These are phyloP conservation scores for Scaptomyza reducta DNA, from an alignment of 2,888 invertebrate genomes.

Conservation along the genomic window DNA sequence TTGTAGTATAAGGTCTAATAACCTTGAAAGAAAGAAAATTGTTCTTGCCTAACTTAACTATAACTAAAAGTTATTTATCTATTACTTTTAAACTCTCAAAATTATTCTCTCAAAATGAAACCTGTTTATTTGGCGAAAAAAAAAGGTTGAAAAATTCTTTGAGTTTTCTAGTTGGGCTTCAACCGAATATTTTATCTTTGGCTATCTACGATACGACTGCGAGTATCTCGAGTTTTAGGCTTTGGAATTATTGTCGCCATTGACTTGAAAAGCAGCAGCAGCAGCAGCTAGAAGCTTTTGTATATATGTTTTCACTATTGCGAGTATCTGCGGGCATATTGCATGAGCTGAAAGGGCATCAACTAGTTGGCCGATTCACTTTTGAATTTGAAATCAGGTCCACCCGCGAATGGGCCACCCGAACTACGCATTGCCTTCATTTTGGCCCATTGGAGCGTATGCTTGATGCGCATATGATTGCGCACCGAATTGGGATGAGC, in stretches of 20 bases:
- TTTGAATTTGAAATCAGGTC: constrained; percentile 84
- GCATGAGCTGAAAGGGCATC: constrained; percentile 3
- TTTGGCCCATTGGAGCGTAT: constrained; percentile 91
- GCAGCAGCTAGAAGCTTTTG: constrained; percentile 69
- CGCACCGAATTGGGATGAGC: constrained; percentile 94
- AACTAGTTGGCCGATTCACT: constrained; percentile 78
- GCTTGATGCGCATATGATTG: constrained; percentile 94
- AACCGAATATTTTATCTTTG: constrained; percentile 24
- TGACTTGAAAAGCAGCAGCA: constrained; percentile 67
- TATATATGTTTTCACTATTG: constrained; percentile 41
- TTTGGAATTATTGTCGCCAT: constrained; percentile 73
- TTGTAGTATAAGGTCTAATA: too few relatives aligned
- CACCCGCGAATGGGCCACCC: constrained; percentile 84
- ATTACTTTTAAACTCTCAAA: not conserved
- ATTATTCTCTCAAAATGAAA: constrained; percentile 17
- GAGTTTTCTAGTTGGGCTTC: not conserved
- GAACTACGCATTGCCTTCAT: constrained; percentile 89
- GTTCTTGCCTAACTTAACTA: too few relatives aligned
- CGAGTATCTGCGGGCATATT: constrained; percentile 41
- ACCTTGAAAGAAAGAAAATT: too few relatives aligned
- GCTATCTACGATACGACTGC: constrained; percentile 68
- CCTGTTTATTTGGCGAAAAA: constrained; percentile 5
- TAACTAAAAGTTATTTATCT: not conserved
- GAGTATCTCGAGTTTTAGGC: constrained; percentile 62
- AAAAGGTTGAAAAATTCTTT: not conserved